Base-by-base conservation (phyloP, 2,888 invertebrate species). In the Hipparchia semele region DNA sequence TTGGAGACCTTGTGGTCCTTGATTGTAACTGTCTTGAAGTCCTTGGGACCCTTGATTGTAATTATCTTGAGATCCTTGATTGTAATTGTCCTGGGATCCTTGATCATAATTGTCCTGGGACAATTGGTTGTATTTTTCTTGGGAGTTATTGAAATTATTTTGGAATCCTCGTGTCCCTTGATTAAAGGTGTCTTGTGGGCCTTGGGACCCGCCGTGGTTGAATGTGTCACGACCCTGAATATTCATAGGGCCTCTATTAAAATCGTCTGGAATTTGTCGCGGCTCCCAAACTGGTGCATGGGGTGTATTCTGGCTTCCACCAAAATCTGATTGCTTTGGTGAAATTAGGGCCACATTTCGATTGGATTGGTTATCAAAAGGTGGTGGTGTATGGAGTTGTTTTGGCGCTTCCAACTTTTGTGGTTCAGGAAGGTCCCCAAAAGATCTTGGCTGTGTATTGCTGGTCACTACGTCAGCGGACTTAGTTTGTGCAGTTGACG, bases 381-480 rank as follows among this genome's bases (percentile, higher is more conserved):
- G 10, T 39, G 60, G 45, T 51, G 68, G 64, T 23, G 64, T 60
- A 4, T 39, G 33, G 39, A 68, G 23, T 56, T 60, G 70, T 58
- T 74, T 75, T 12, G 73, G 56, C 23, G 46, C 51, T 9, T 73
- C 75, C 1, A 13, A 62, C 23, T 61, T n/a, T 3, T 70, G 64
- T 45, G 78, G 70, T 23, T 86, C 86, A 2, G 88, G 86, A 1
- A 81, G 71, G 75, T 94, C 93, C 8, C 92, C 92, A 74, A 92
- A 92, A 0, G 90, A 92, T 9, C 90, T 82, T 3, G 90, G 91
- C 59, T 90, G 90, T 1, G 79, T 84, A 75, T 73, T 84, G 76
- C 84, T 87, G 54, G 81, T 74, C 2, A 90, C 88, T 0, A 88
- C 85, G 62, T 83, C 86, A 0, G 84, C 76, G 7, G 79, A 76